phyloP scores from a whole-genome alignment of 2,113 vertebrate genomes.

The Chaenocephalus aceratus region DNA sequence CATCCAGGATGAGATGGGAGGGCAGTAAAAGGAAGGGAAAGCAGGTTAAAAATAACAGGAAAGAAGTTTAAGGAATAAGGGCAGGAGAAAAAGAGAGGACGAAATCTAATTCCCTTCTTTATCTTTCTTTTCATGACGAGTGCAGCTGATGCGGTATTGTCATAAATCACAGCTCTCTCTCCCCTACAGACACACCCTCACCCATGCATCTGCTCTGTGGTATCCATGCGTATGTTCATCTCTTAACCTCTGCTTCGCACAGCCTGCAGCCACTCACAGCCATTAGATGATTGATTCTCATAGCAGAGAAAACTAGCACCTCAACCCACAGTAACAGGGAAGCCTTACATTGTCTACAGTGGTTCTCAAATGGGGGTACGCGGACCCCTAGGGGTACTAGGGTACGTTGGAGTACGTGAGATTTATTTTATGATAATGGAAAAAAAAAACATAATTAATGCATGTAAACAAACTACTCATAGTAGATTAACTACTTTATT shows the following conservation, averaged over 20 bases:
- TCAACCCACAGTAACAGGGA: conserved; percentile 15
- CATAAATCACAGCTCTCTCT: conserved; percentile 66
- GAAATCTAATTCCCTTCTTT: conserved; percentile 13
- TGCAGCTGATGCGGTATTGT: conserved; percentile 48
- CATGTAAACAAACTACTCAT: too few species aligned
- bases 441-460: too few species aligned
- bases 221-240: conserved; percentile 68
- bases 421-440: too few species aligned
- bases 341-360: conserved; percentile 6
- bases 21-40: conserved; percentile 43
- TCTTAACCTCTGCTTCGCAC: conserved; percentile 70
- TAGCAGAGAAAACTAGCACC: conserved; percentile 45
- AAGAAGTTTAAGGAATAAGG: conserved; percentile 7
- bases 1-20: conserved; percentile 48
- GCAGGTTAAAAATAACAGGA: conserved; percentile 37
- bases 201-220: conserved; percentile 35
- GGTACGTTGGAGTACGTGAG: too few species aligned
- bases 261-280: conserved; percentile 56
- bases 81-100: background rate
- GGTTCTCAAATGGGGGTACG: too few species aligned
- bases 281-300: conserved; percentile 65
- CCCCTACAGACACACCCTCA: conserved; percentile 41
- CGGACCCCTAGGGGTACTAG: too few species aligned
- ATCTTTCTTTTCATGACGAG: conserved; percentile 47
- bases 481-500: too few species aligned